Percentiles rank a stretch among this genome's conserved stretches.
These are phyloP conservation scores for Brachyopa scutellaris DNA, from an alignment of 2,888 invertebrate species.

Conservation along the genomic window DNA sequence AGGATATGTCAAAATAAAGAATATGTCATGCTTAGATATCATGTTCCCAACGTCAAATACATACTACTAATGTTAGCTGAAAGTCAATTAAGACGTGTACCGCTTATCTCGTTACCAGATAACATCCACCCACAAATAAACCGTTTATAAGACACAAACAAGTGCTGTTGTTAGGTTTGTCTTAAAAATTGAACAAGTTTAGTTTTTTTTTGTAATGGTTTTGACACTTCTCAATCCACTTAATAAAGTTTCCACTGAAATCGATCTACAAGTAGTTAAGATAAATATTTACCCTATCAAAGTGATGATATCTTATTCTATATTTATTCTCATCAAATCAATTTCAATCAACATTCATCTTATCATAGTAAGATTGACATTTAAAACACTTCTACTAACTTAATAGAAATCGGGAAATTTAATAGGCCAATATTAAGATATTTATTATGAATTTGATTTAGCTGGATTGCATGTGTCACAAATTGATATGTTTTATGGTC, in stretches of 20 bases:
- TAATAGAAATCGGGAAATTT: conserved; percentile 12
- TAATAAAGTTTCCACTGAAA: conserved; percentile 18
- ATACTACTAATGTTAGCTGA: conserved; percentile 27
- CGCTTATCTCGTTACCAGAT: conserved; percentile 40
- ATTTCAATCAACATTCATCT: conserved; percentile 29
- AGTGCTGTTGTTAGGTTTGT: conserved; percentile 20
- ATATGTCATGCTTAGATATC: conserved; percentile 1
- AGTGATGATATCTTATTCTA: conserved; percentile 5
- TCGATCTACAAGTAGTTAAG: neutral
- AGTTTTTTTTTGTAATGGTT: conserved; percentile 4
- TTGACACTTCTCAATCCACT: conserved; percentile 6
- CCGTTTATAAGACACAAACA: conserved; percentile 3
- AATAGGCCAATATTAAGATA: neutral
- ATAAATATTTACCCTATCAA: conserved; percentile 42
- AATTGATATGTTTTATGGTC: neutral
- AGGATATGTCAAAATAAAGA: neutral
- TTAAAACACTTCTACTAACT: conserved; percentile 33
- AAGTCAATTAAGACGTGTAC: conserved; percentile 36
- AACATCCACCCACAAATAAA: conserved; percentile 23
- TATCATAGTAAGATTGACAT: conserved; percentile 26
- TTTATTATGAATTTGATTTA: neutral
- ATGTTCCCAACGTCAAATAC: conserved; percentile 13
- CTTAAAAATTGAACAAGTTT: neutral
- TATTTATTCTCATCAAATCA: neutral
- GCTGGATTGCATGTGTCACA: conserved; percentile 11